Percentiles rank a stretch among this genome's conserved stretches.
Evolutionary conservation across 2,797 vertebrate genomes (phyloP).

Genomic region (Thripadectes ignobilis): DNA sequence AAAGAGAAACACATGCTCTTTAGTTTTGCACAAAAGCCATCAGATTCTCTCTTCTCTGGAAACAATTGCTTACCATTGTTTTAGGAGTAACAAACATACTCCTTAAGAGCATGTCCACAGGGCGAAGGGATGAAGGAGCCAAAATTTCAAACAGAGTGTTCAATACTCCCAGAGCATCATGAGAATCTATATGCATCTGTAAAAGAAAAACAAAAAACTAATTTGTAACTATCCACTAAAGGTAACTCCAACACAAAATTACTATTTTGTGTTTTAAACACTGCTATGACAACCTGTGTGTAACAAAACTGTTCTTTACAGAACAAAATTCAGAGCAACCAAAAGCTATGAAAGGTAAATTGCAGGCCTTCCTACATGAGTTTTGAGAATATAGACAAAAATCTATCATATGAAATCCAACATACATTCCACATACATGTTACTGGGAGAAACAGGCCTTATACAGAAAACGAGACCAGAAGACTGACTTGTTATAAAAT

Average conservation of each 20-base stretch:
- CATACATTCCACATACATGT: not conserved
- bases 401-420: not conserved
- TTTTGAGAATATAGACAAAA: not conserved
- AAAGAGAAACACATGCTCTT: not conserved
- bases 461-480: not conserved
- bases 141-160: conserved; percentile 97
- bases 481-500: not conserved
- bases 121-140: conserved; percentile 94
- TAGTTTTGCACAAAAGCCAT: not conserved
- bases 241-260: not conserved
- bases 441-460: not conserved
- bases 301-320: not conserved
- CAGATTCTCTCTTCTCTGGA: not conserved
- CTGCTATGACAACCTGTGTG: not conserved
- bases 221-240: not conserved
- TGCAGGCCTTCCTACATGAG: not conserved
- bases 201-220: not conserved
- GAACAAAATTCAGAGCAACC: not conserved
- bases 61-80: conserved; percentile 86
- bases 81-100: conserved; percentile 94
- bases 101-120: conserved; percentile 96
- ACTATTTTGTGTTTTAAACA: not conserved
- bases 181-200: conserved; percentile 96
- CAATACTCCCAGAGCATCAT: conserved; percentile 92
- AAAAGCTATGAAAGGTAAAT: not conserved